A percentile compares a stretch with the other conserved stretches of the same genome.
phyloP scores from a whole-genome alignment of 1,140 invertebrate species.

The Neotoxoptera formosana region DNA sequence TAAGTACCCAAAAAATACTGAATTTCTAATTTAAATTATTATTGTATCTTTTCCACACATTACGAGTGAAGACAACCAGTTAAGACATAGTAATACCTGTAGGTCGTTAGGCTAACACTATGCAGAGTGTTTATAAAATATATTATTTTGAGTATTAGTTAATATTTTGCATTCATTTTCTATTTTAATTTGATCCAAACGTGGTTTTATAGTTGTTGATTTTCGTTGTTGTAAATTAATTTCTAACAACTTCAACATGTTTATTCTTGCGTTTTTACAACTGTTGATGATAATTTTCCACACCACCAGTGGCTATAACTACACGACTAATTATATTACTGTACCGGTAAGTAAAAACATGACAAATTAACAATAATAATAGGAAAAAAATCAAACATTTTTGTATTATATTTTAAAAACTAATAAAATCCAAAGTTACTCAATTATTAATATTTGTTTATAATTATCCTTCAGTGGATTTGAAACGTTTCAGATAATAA shows the following conservation, averaged over 20 bases:
- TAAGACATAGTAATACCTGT: neutral
- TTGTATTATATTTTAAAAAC: neutral
- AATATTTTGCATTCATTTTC: neutral
- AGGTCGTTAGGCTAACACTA: neutral
- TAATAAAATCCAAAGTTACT: neutral
- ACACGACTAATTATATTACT: constrained; percentile 28
- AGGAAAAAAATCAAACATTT: neutral
- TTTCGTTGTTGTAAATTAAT: neutral
- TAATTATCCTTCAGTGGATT: neutral
- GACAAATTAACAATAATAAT: neutral
- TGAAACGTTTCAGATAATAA: neutral
- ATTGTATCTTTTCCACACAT: neutral
- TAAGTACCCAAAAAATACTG: neutral
- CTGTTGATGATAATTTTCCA: neutral
- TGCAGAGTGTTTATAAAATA: neutral
- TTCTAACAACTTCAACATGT: neutral
- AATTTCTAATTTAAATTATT: neutral
- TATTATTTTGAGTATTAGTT: neutral
- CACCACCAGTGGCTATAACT: neutral
- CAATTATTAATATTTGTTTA: neutral
- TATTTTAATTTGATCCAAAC: neutral
- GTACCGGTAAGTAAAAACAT: constrained; percentile 9
- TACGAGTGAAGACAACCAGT: neutral
- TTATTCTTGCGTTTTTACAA: neutral
- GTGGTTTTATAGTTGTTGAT: neutral